Conservation (phyloP, 2,797 vertebrate species). For the Pelochelys cantorii region DNA sequence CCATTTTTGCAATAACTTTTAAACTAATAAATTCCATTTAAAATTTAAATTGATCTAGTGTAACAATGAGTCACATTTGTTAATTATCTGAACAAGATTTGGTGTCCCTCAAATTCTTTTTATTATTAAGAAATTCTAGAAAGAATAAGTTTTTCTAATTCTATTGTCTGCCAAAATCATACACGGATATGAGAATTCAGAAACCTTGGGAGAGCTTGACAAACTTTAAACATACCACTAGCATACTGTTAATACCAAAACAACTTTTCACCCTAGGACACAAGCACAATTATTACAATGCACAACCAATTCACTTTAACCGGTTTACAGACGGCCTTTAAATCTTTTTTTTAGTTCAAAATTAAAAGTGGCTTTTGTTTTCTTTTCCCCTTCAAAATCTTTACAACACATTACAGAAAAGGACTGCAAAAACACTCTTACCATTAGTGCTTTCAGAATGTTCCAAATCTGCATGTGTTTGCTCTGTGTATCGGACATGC, state of each 20-base stretch:
- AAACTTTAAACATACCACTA: not conserved
- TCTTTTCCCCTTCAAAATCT: not conserved
- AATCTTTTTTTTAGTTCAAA: not conserved
- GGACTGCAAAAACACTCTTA: slow-evolving; percentile 42
- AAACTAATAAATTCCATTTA: not conserved
- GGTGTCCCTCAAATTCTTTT: not conserved
- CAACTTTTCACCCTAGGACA: not conserved
- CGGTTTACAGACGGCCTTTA: not conserved
- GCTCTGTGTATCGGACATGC: slow-evolving; percentile 87
- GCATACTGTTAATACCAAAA: not conserved
- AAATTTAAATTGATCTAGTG: not conserved
- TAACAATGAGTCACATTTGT: not conserved
- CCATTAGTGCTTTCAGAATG: slow-evolving; percentile 62
- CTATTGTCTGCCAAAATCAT: not conserved
- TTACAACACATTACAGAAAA: not conserved
- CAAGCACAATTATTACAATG: not conserved
- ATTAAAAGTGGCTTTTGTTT: not conserved
- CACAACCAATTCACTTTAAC: not conserved
- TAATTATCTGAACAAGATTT: not conserved
- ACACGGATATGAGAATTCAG: accelerated
- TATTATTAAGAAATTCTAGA: not conserved
- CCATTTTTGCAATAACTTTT: not conserved
- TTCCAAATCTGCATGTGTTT: slow-evolving; percentile 65
- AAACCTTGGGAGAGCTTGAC: not conserved
- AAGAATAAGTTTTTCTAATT: accelerated